Base-by-base conservation (phyloP, 2,888 invertebrate genomes). In the Sthenelais limicola region DNA sequence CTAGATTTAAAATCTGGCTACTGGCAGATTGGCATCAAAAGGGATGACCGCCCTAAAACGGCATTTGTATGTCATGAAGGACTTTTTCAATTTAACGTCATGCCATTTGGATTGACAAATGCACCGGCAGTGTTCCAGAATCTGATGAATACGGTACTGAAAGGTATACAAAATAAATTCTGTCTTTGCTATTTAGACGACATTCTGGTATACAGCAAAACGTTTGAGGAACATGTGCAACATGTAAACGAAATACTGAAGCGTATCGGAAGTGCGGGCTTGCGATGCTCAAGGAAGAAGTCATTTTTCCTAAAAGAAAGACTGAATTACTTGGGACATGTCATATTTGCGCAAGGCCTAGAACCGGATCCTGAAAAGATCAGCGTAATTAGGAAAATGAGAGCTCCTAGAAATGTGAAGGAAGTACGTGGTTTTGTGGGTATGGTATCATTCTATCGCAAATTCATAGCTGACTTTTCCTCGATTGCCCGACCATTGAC, bases 141-240 rank as follows among this genome's bases (percentile, higher is more conserved):
- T 9, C 30, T 26, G 9, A 56, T 56, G 56, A 7, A 26, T 9
- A 3, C 9, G 9, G 18, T 56, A 18, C 56, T 56, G 26, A 56
- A 56, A 30, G 56, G 56, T 5, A 5, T 18, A 4, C n/a, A n/a
- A n/a, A 56, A 56, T 28, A 26, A 28, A 18, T 26, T 9, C 30
- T 26, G 28, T 30, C 18, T 18, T 24, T 18, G 26, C 5, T 69
- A 69, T 24, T 18, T 69, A 35, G 54, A 69, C 24, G 69, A 69
- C 26, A 30, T 69, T 18, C 4, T 51, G 12, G 32, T 69, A 4
- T 69, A 12, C 35, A 52, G 52, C 5, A 12, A 9, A 12, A 9
- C 51, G 5, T 69, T 69, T 69, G 5, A 54, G 4, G 32, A 9
- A 7, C 69, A 69, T 52, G 32, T 69, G 35, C 18, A 9, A 9